Evolutionary conservation across 2,888 invertebrate species (phyloP), one percentile per base, ranked within the genome.

Genomic region (Onchidella celtica): DNA sequence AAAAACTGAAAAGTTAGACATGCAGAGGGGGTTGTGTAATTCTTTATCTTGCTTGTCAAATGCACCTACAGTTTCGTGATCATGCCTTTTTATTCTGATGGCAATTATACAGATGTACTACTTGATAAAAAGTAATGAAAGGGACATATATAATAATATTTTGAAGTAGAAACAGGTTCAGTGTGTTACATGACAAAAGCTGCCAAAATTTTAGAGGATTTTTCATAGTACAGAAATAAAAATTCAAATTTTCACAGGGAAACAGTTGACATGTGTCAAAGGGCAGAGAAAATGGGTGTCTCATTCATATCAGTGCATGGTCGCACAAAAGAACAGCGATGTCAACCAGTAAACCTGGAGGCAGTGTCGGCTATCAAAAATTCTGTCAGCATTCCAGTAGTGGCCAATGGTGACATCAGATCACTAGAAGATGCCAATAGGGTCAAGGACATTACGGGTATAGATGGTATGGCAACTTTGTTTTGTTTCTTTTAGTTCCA

Each of bases 321-420:
- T 0, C 95, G 99, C 80, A 98, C 97, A n/a, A 95, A 96, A 63
- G 94, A 95, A 61, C 97, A 98, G 91, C 95, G 97, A 93, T 95
- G 95, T 88, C 96, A 96, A 83, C 94, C 95, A 2, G 94, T 95
- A 17, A 95, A 98, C 93, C 90, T 95, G 36, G 95, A 95, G 24
- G 95, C 96, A 36, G 95, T 99, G 81, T 95, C 95, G 89, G 94
- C 95, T 63, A 95, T 98, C 21, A 96, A 95, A 87, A 95, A 96
- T 75, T 95, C 95, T 85, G 93, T 97, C n/a, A 70, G 92, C 93
- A 94, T 99, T 86, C 99, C 99, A 0, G 94, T 99, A 0, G 95
- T 99, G 86, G 98, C 97, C 0, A 99, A 99, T 94, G 99, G 99
- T 57, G 98, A 97, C 89, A 95, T 98, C 0, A 96, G 95, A 89